A percentile compares a stretch with the other conserved stretches of the same genome.
Conservation (phyloP, 1,140 invertebrate species). For the Ctenoplectra terminalis region DNA sequence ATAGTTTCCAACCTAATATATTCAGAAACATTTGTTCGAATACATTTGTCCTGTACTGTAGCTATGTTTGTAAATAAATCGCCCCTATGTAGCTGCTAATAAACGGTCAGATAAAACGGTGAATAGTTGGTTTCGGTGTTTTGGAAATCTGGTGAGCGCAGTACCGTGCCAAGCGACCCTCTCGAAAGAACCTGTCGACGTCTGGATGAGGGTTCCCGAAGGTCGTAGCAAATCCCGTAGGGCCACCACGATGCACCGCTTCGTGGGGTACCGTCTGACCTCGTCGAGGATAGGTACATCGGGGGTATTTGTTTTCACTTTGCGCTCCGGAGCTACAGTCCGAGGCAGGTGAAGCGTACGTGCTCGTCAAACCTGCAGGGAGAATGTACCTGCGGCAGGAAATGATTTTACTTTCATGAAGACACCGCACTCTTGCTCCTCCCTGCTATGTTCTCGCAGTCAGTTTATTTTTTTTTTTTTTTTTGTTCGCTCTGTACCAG, state of each 20-base stretch:
- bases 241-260: constrained; percentile 25
- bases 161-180: not conserved
- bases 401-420: constrained; percentile 48
- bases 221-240: constrained; percentile 46
- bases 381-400: constrained; percentile 30
- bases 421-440: constrained; percentile 8
- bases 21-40: too few species aligned
- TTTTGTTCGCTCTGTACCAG: not conserved
- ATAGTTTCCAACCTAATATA: too few species aligned
- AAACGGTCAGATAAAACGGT: too few species aligned
- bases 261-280: constrained; percentile 57
- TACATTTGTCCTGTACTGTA: too few species aligned
- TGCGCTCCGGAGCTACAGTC: constrained; percentile 52
- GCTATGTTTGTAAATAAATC: not conserved
- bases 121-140: not conserved
- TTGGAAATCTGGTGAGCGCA: not conserved
- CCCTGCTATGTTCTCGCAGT: not conserved
- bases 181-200: constrained; percentile 61
- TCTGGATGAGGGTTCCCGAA: constrained; percentile 60
- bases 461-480: constrained; percentile 22
- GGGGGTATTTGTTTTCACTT: constrained; percentile 76
- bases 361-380: constrained; percentile 45
- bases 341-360: constrained; percentile 66
- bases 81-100: too few species aligned
- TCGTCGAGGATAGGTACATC: constrained; percentile 68